A percentile compares a stretch with the other conserved stretches of the same genome.
Evolutionary conservation across 1,140 invertebrate species (phyloP).

Genomic region (Eriocheir sinensis): DNA sequence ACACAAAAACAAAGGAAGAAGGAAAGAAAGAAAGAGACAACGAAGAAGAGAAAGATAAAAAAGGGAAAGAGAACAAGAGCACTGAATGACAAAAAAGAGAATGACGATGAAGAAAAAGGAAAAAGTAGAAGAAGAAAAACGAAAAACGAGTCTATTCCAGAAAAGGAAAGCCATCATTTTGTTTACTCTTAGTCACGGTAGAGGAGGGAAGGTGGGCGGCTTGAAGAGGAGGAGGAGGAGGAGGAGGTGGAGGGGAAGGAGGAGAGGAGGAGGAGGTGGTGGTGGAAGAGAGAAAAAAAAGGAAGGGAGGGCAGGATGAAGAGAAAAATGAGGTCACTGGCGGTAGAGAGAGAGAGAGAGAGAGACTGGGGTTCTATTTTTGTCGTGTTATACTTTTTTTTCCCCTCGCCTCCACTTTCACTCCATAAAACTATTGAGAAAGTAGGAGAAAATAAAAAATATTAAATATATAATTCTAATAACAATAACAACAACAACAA

Average conservation of each 20-base stretch:
- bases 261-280: background rate
- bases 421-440: background rate
- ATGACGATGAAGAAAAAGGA: too few species aligned
- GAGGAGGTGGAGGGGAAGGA: background rate
- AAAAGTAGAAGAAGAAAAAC: too few species aligned
- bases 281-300: background rate
- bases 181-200: constrained; percentile 13
- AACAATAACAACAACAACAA: background rate
- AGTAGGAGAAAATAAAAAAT: background rate
- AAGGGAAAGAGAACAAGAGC: background rate
- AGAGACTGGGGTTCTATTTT: background rate
- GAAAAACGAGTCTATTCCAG: background rate
- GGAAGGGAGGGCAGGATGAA: background rate
- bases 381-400: background rate
- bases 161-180: constrained; percentile 26
- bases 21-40: background rate
- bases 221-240: background rate
- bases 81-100: too few species aligned
- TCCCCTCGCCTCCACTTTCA: background rate
- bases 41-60: background rate
- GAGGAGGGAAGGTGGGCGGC: background rate
- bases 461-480: background rate
- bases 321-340: background rate
- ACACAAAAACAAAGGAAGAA: background rate
- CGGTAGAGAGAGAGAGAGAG: background rate